Evolutionary conservation across 2,888 invertebrate species (phyloP).

Genomic region (Caenorhabditis drosophilae): DNA sequence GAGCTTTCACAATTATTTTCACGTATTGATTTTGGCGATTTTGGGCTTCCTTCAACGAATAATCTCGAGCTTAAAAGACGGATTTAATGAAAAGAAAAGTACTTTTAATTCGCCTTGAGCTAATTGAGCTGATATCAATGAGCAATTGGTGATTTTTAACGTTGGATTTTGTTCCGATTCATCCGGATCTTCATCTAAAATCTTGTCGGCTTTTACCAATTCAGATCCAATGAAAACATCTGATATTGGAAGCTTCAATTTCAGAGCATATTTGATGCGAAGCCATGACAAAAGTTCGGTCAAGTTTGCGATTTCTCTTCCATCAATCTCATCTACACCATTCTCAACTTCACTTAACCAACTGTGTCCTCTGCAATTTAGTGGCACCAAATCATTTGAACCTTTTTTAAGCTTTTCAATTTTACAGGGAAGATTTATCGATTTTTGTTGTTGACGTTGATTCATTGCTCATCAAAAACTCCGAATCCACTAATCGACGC

Average conservation of each 20-base stretch:
- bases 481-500: slow-evolving; percentile 12
- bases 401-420: too few species aligned
- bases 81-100: too few species aligned
- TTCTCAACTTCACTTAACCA: slow-evolving; percentile 9
- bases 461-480: too few species aligned
- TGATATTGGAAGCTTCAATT: slow-evolving; percentile 17
- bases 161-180: slow-evolving; percentile 12
- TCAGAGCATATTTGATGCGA: slow-evolving; percentile 21
- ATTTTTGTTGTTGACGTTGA: too few species aligned
- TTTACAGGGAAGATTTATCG: too few species aligned
- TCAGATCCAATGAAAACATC: slow-evolving; percentile 18
- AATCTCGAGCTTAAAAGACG: too few species aligned
- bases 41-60: slow-evolving; percentile 20
- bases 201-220: slow-evolving; percentile 7
- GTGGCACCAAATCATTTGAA: too few species aligned
- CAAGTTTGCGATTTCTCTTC: slow-evolving; percentile 16
- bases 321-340: slow-evolving; percentile 11
- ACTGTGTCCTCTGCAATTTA: too few species aligned
- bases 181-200: slow-evolving; percentile 5
- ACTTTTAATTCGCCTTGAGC: slow-evolving; percentile 18
- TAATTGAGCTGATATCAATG: slow-evolving; percentile 14
- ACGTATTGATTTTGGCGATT: slow-evolving; percentile 9
- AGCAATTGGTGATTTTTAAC: slow-evolving; percentile 17
- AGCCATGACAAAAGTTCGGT: slow-evolving; percentile 12
- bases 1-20: slow-evolving; percentile 9